Evolutionary conservation across 2,113 vertebrate genomes (phyloP), one percentile per base, ranked within the genome.

Genomic region (Bubo blakistoni): DNA sequence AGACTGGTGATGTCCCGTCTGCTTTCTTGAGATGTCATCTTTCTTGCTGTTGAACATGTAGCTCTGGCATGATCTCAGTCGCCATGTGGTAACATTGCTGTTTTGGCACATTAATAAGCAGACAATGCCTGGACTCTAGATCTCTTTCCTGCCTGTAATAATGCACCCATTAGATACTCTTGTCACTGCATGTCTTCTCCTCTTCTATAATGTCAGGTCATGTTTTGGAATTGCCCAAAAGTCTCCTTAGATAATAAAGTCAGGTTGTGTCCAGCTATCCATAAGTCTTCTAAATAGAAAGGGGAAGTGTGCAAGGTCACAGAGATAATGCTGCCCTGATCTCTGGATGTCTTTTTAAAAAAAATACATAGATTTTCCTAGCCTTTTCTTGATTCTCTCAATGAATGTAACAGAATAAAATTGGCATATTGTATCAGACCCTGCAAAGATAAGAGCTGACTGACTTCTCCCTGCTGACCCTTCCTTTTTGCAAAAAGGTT

Each of bases 181-280:
- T 85, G 40, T 38, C 32, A 9, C 38, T 62, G 40, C 59, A 29
- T 55, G 11, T 70, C 27, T 78, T 54, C 57, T 74, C 22, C 29
- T 83, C 32, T 67, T 70, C 21, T 55, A 0, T 52, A 21, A 13
- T 38, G 29, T 51, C 55, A 73, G 44, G 14, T 70, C 0, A 0
- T 81, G 36, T 42, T 89, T 57, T 85, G 32, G n/a, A 93, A 71
- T n/a, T 78, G n/a, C 25, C 26, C 22, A 25, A 13, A 93, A 59
- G 25, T 38, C 30, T 85, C 24, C 19, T 76, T 81, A 47, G 29
- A 21, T 42, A 63, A 74, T 85, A 63, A 79, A 70, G 52, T 82
- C 52, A 76, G 74, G 29, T 52, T 67, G 32, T 52, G 38, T 88
- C 20, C 36, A 85, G 32, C 26, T 58, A 44, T 44, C 26, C 6